These are phyloP conservation scores for Zoroaster sp. DNA, from an alignment of 53 echinoderm and acorn worm genomes.

Conservation along the genomic window DNA sequence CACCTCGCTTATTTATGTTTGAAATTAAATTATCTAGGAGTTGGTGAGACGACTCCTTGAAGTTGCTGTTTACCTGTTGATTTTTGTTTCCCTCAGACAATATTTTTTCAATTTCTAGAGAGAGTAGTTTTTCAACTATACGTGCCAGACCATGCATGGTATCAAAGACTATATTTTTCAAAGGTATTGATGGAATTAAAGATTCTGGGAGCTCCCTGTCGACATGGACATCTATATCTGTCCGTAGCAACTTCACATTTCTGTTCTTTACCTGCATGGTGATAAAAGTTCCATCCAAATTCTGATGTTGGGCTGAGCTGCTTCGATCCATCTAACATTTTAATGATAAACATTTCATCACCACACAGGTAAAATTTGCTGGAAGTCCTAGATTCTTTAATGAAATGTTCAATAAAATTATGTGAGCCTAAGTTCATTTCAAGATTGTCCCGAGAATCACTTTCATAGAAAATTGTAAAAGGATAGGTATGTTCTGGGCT, in stretches of 20 bases:
- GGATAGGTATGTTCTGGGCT: constrained; percentile 61
- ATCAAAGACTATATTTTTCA: constrained; percentile 47
- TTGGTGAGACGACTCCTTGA: not conserved
- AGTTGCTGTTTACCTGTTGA: not conserved
- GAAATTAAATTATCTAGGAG: not conserved
- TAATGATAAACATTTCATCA: constrained; percentile 71
- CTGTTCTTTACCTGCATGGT: constrained; percentile 21
- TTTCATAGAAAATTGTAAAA: constrained; percentile 70
- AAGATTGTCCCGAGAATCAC: constrained; percentile 67
- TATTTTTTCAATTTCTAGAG: constrained; percentile 51
- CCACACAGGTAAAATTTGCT: constrained; percentile 53
- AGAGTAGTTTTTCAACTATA: constrained; percentile 60
- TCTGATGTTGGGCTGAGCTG: constrained; percentile 41
- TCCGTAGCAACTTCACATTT: constrained; percentile 43
- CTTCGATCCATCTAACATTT: constrained; percentile 55
- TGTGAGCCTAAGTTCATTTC: constrained; percentile 39
- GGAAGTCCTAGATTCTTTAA: not conserved
- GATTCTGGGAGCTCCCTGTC: constrained; percentile 56
- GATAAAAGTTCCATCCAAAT: constrained; percentile 73
- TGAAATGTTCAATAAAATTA: not conserved
- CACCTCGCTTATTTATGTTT: constrained; percentile 9
- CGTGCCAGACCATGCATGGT: constrained; percentile 61
- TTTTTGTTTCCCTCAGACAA: constrained; percentile 47
- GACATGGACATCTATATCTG: constrained; percentile 34
- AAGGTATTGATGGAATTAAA: constrained; percentile 57